phyloP scores from a whole-genome alignment of 2,888 invertebrate genomes.

The Tetanocera ferruginea region DNA sequence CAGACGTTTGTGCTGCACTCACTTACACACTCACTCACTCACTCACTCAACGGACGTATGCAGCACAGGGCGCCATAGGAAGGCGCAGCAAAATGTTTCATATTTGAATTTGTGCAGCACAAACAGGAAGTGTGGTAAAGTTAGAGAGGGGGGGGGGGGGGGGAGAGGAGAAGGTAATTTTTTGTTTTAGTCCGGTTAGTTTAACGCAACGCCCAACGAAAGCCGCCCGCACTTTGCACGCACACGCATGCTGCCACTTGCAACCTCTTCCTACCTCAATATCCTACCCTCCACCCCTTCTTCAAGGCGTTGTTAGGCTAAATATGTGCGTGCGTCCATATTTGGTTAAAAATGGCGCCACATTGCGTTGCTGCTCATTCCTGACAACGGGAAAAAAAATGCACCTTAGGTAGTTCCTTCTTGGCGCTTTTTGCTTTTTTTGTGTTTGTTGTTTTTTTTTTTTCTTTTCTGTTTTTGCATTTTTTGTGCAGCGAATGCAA shows the following conservation, averaged over 20 bases:
- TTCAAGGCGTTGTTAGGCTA: constrained; percentile 43
- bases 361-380: constrained; percentile 32
- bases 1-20: neutral
- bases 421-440: neutral
- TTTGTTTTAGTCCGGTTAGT: neutral
- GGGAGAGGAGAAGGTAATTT: neutral
- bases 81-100: neutral
- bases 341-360: constrained; percentile 52
- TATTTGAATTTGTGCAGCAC: constrained; percentile 2
- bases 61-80: neutral
- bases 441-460: neutral
- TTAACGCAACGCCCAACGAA: neutral
- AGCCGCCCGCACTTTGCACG: neutral
- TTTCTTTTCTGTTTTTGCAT: neutral
- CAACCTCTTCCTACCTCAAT: neutral
- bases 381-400: constrained; percentile 24
- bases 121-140: constrained; percentile 14
- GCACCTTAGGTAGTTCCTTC: constrained; percentile 1
- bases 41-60: no score
- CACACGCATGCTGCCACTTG: neutral
- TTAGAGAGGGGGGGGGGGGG: neutral
- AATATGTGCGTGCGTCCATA: constrained; percentile 50
- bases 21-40: neutral
- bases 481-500: no score
- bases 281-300: neutral